Evolutionary conservation across 2,888 invertebrate genomes (phyloP).

Genomic region (Thecophora atra): DNA sequence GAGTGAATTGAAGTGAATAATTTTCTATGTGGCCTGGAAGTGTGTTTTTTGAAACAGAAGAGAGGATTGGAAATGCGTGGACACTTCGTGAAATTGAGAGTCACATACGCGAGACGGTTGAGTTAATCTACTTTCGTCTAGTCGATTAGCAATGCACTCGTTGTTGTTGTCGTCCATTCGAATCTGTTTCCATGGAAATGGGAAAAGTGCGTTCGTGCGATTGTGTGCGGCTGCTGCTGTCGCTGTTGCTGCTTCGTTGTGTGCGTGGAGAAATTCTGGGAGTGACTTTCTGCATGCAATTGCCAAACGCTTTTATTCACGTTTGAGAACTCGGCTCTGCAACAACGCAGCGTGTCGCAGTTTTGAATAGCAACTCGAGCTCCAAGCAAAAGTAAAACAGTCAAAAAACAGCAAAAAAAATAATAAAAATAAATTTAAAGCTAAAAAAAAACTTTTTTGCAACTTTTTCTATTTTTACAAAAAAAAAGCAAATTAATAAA

Average conservation of each 20-base stretch:
- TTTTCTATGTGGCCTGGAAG: too few relatives aligned
- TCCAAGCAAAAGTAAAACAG: too few relatives aligned
- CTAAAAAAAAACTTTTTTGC: too few relatives aligned
- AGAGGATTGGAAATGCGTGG: too few relatives aligned
- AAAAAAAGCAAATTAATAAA: conserved; percentile 32
- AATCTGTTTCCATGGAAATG: neutral
- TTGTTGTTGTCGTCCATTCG: conserved; percentile 30
- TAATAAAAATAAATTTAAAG: conserved; percentile 23
- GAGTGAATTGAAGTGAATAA: too few relatives aligned
- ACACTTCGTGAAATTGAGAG: too few relatives aligned
- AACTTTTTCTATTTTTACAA: too few relatives aligned
- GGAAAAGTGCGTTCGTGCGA: conserved; percentile 31
- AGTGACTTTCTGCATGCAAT: conserved; percentile 63
- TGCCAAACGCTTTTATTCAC: conserved; percentile 62
- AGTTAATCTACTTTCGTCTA: too few relatives aligned
- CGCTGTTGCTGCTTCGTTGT: conserved; percentile 19
- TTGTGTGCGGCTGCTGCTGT: conserved; percentile 28
- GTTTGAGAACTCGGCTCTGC: conserved; percentile 64
- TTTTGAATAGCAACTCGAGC: conserved; percentile 44
- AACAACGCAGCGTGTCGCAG: conserved; percentile 58
- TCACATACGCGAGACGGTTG: too few relatives aligned
- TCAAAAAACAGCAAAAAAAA: conserved; percentile 20
- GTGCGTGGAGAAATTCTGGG: conserved; percentile 43
- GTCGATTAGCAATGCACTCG: too few relatives aligned
- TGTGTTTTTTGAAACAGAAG: too few relatives aligned